Percentiles rank a stretch among this genome's conserved stretches.
These are phyloP conservation scores for Anguilla megastoma DNA, from an alignment of 2,797 vertebrate species.

Conservation along the genomic window DNA sequence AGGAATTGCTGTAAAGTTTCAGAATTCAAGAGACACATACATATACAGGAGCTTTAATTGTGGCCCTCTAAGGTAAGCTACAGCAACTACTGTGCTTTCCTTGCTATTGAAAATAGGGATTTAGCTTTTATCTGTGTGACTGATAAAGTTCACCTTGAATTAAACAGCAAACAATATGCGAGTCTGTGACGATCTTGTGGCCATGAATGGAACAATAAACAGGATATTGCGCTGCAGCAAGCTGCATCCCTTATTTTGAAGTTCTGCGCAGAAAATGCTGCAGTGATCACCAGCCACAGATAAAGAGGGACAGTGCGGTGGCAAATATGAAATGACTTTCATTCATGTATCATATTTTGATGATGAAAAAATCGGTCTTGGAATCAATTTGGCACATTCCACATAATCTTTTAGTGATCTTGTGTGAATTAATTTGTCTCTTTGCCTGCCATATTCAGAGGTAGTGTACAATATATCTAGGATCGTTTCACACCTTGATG, in stretches of 20 bases:
- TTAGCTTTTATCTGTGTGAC: conserved; percentile 32
- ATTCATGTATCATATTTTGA: too few species aligned
- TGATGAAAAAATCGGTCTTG: too few species aligned
- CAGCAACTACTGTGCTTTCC: background rate
- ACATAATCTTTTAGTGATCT: too few species aligned
- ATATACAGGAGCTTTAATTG: background rate
- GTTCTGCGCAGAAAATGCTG: conserved; percentile 57
- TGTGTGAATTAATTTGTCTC: too few species aligned
- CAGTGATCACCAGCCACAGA: conserved; percentile 12
- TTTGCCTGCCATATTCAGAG: too few species aligned
- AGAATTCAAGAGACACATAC: background rate
- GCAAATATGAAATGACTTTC: background rate
- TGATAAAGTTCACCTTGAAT: conserved; percentile 74
- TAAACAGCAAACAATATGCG: conserved; percentile 71
- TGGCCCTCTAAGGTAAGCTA: background rate
- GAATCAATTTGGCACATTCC: too few species aligned
- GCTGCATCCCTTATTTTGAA: conserved; percentile 78
- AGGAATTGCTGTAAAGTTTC: background rate
- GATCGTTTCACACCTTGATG: too few species aligned
- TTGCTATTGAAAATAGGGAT: background rate
- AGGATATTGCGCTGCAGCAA: conserved; percentile 76
- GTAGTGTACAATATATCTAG: too few species aligned
- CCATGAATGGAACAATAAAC: conserved; percentile 78
- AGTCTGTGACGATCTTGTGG: conserved; percentile 72
- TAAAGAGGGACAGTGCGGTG: background rate